A percentile compares a stretch with the other conserved stretches of the same genome.
phyloP scores from a whole-genome alignment of 2,113 vertebrate species.

The Gallinago media region DNA sequence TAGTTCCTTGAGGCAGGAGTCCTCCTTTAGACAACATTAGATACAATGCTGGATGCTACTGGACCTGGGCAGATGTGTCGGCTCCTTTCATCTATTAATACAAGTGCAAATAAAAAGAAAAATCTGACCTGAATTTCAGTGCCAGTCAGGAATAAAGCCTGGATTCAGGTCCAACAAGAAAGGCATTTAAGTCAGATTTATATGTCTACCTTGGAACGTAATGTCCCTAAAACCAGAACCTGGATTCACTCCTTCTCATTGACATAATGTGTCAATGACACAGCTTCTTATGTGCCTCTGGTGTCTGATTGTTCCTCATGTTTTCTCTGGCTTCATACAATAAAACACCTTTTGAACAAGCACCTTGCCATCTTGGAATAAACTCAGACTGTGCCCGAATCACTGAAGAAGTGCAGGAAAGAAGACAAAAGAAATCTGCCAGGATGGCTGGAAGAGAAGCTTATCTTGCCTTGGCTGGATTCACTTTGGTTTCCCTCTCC shows the following conservation, averaged over 20 bases:
- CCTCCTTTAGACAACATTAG: background rate
- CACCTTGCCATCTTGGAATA: background rate
- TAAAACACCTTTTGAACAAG: conserved; percentile 36
- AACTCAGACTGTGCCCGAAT: background rate
- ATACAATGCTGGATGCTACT: background rate
- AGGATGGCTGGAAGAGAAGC: background rate
- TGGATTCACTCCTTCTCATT: conserved; percentile 13
- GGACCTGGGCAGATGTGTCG: background rate
- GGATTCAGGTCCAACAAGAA: background rate
- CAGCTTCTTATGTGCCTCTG: background rate
- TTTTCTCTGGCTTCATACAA: conserved; percentile 21
- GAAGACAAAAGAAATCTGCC: background rate
- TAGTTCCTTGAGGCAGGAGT: background rate
- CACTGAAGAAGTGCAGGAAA: background rate
- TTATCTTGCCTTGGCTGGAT: conserved; percentile 40
- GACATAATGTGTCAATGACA: conserved; percentile 3
- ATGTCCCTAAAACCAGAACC: conserved; percentile 27
- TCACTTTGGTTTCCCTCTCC: background rate
- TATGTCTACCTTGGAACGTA: background rate
- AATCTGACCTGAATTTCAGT: conserved; percentile 27
- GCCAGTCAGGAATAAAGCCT: background rate
- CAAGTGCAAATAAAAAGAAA: conserved; percentile 4
- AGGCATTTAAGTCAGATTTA: conserved; percentile 18
- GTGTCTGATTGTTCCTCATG: conserved; percentile 9
- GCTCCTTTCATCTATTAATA: background rate